Evolutionary conservation across 2,113 vertebrate genomes (phyloP), one percentile per base, ranked within the genome.

Genomic region (Trinectes maculatus): DNA sequence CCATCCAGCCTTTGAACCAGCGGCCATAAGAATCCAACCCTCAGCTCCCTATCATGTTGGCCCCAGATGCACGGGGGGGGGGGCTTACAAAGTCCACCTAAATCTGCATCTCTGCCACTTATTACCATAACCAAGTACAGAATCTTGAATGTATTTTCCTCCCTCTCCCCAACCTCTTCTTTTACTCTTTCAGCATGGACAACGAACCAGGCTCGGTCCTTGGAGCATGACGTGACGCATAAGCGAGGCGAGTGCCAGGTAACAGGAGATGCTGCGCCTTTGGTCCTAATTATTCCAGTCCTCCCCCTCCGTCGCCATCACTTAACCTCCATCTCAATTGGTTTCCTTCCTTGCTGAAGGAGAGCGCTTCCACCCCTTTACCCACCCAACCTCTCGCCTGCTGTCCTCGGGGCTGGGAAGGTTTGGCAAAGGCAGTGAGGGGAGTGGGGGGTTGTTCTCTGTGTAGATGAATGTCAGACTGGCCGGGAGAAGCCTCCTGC

Each of bases 401-500:
- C 52, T 79, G 69, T 85, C 64, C 79, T 71, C 24, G 0, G 43
- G 67, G 58, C 40, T 53, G 31, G 47, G 65, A 39, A 43, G 58
- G 63, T 63, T 47, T 67, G 62, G 71, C 68, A 66, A 52, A 72
- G 54, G 56, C 67, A 73, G 65, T 21, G 34, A 54, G 57, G 52
- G 66, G n/a, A n/a, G n/a, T n/a, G 66, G 55, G 46, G 55, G 55
- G 46, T 52, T 65, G 66, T 55, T 72, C 53, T 87, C 72, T 72
- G 47, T 72, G 47, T 78, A 54, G 60, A 82, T 81, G 78, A 79
- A 69, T 73, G 71, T 85, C 79, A 75, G 74, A 47, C 43, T 56
- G 42, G 56, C 67, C 24, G 26, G 47, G 43, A 67, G 90, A 92
- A 92, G 91, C 91, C 92, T 94, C 93, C 91, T 89, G 64, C 89